Evolutionary conservation across 2,888 invertebrate genomes (phyloP), one percentile per base, ranked within the genome.

Genomic region (Hermodice carunculata): DNA sequence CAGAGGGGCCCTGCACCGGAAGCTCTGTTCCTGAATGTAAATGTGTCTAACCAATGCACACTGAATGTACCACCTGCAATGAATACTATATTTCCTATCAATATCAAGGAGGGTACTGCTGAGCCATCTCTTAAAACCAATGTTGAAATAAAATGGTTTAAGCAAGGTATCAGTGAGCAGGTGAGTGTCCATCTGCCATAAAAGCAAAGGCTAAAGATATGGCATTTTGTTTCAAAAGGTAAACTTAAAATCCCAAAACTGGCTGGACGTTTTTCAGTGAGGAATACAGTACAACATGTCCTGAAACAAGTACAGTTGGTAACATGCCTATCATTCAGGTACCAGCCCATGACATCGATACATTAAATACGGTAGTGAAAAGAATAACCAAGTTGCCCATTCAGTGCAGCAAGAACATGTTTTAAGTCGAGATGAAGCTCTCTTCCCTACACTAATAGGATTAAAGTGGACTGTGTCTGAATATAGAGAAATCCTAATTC

Each of bases 41-140:
- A 22, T 8, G 6, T 28, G 8, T 44, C 42, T 11, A 57, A 24
- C 8, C 6, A 14, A 26, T n/a, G 6, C 8, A 26, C 17, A 14
- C 28, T 57, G 24, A 17, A 37, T 28, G 29, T 57, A 22, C 57
- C 57, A 6, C 24, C 14, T 6, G 44, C 44, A 8, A 57, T 57
- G 44, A 44, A 42, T 28, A n/a, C 8, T 22, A 14, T 57, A 4
- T 5, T 44, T 6, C 22, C 44, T 51, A 8, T 29, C 8, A 51
- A 22, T 14, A 17, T 19, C 24, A 26, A 6, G 6, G 24, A 29
- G 8, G 19, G 19, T 28, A 51, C 6, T 14, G 51, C n/a, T 57
- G 26, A n/a, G n/a, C n/a, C n/a, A n/a, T n/a, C n/a, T n/a, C n/a
- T n/a, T n/a, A n/a, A n/a, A n/a, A n/a, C n/a, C n/a, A n/a, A n/a